Evolutionary conservation across 1,140 invertebrate genomes (phyloP).

Genomic region (Pogonomyrmex californicus): DNA sequence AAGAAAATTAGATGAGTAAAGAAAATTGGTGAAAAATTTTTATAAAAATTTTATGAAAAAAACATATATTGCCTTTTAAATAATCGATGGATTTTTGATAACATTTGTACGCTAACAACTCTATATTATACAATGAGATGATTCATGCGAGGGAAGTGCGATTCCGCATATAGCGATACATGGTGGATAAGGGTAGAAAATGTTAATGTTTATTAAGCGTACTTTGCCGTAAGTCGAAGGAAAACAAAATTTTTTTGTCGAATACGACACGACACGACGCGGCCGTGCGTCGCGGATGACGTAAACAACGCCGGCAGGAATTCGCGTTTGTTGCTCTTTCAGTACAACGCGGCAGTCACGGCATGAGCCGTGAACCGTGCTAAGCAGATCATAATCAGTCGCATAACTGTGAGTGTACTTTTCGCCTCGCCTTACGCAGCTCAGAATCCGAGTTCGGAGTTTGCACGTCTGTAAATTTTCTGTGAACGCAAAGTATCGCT

Average conservation of each 20-base stretch:
- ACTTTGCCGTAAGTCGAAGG: not conserved
- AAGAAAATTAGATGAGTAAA: not conserved
- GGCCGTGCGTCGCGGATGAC: not conserved
- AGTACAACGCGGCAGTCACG: not conserved
- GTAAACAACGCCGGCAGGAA: not conserved
- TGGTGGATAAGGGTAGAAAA: not conserved
- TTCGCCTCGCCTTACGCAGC: not conserved
- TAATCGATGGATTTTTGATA: no score
- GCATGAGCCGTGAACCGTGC: not conserved
- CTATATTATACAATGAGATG: no score
- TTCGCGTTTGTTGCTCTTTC: not conserved
- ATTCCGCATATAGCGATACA: no score
- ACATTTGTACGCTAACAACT: no score
- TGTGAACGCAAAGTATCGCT: not conserved
- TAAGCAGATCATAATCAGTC: not conserved
- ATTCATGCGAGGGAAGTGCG: not conserved
- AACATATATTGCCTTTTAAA: no score
- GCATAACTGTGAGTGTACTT: not conserved
- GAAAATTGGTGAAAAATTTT: no score
- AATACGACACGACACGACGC: not conserved
- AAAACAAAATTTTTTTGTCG: not conserved
- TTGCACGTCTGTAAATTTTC: not conserved
- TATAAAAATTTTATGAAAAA: no score
- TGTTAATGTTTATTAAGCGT: not conserved
- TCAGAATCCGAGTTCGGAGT: not conserved